Evolutionary conservation across 2,797 vertebrate species (phyloP), one percentile per base, ranked within the genome.

Genomic region (Phylloscopus collybita): DNA sequence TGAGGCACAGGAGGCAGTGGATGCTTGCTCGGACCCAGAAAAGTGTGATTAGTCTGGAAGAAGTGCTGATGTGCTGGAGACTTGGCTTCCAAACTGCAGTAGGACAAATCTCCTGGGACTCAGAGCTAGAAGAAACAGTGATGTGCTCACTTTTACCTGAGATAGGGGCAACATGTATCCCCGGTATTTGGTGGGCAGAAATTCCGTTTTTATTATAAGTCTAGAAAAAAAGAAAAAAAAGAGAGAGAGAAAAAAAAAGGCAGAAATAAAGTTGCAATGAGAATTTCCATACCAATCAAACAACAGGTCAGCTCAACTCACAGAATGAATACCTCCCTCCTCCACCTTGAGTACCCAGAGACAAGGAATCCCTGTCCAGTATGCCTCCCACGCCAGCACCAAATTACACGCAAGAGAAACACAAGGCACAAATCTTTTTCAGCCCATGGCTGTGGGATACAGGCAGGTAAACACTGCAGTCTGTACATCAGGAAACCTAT

Each of bases 201-300:
- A 99, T 95, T 99, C 99, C 0, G 99, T 99, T 97, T 99, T 99
- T 97, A 99, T 97, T 95, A 99, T 98, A 75, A 99, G 98, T 81
- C 99, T 99, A 94, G 23, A 1, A 10, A 49, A 64, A 93, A 84
- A 21, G 6, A 4, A 2, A 1, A 5, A 16, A 34, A 30, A 30
- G 25, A 34, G 34, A 34, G 34, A 34, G 34, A 5, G 20, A n/a
- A n/a, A 56, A n/a, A 56, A 14, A 34, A 61, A 62, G 1, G 10
- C 22, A 88, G n/a, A 74, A 93, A 71, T 26, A 56, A 1, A 47
- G 13, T 12, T 73, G 60, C 15, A 60, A 38, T 30, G 25, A 36
- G 9, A 59, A 50, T 78, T 50, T 59, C 49, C 44, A 10, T 45
- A 60, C 11, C 45, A n/a, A 62, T 44, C 26, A 75, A 78, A n/a